Conservation (phyloP, 2,797 vertebrate genomes). For the Momotus momota region DNA sequence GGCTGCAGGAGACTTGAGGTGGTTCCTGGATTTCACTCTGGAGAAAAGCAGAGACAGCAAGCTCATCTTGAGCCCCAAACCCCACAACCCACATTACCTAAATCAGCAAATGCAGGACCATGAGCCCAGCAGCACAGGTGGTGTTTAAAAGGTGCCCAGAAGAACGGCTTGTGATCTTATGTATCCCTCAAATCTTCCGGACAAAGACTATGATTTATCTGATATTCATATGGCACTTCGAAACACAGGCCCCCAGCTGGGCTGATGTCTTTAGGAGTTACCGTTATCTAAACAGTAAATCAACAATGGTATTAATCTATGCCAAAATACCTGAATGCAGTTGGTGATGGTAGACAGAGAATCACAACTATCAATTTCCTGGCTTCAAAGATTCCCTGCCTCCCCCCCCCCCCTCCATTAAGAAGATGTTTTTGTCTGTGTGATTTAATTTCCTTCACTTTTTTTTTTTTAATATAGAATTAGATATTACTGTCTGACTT, state of each 20-base stretch:
- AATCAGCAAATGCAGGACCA: not conserved
- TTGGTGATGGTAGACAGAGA: not conserved
- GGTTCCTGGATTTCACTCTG: not conserved
- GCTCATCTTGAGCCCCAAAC: not conserved
- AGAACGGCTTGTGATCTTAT: not conserved
- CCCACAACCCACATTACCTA: not conserved
- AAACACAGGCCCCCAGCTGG: not conserved
- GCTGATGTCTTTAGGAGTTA: constrained; percentile 15
- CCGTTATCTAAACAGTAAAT: constrained; percentile 11
- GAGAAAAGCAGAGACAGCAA: not conserved
- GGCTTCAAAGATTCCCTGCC: not conserved
- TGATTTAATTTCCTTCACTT: constrained; percentile 53
- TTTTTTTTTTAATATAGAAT: constrained; percentile 27
- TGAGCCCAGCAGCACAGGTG: not conserved
- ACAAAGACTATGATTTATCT: not conserved
- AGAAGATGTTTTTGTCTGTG: not conserved
- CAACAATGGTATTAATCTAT: not conserved
- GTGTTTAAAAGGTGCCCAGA: not conserved
- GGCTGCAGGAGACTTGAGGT: not conserved
- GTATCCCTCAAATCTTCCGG: not conserved
- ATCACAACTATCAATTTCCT: constrained; percentile 22
- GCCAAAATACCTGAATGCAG: not conserved
- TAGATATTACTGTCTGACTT: constrained; percentile 48
- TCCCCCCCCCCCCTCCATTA: not conserved
- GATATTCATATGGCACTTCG: not conserved